phyloP scores from a whole-genome alignment of 2,888 invertebrate genomes.

The Morpho deidamia region DNA sequence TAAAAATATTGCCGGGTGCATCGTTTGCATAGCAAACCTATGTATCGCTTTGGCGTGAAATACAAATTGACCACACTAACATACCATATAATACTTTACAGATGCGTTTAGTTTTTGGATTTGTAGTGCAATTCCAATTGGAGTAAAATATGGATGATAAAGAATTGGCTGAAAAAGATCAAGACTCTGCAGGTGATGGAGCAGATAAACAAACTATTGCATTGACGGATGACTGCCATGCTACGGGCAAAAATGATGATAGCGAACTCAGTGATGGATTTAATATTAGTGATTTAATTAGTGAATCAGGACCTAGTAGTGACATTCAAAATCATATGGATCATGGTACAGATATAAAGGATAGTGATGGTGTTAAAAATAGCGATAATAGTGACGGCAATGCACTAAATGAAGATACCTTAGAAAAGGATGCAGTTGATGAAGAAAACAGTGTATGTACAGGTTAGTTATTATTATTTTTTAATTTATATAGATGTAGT shows the following conservation, averaged over 20 bases:
- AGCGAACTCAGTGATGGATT: slow-evolving; percentile 24
- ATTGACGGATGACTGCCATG: slow-evolving; percentile 8
- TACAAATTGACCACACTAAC: neutral
- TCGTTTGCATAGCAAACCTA: slow-evolving; percentile 23
- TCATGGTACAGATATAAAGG: slow-evolving; percentile 36
- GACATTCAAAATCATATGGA: slow-evolving; percentile 57
- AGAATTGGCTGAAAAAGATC: slow-evolving; percentile 40
- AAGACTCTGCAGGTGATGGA: slow-evolving; percentile 24
- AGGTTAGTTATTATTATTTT: neutral
- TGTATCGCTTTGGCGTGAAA: neutral
- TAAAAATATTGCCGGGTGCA: slow-evolving; percentile 62
- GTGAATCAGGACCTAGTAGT: slow-evolving; percentile 29
- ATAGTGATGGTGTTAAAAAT: slow-evolving; percentile 38
- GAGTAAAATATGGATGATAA: slow-evolving; percentile 61
- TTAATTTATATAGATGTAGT: neutral
- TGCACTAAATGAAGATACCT: slow-evolving; percentile 5
- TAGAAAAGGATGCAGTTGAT: neutral
- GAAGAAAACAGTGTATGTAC: neutral
- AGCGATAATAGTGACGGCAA: slow-evolving; percentile 36
- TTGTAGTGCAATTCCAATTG: slow-evolving; percentile 37
- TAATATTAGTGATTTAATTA: slow-evolving; percentile 28
- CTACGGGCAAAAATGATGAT: slow-evolving; percentile 25
- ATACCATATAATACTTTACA: slow-evolving; percentile 35
- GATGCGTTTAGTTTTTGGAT: slow-evolving; percentile 42
- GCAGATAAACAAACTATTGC: neutral